Conservation (phyloP, 30 jellyfish, hydroid and myxozoan species). For the Aurelia aurita complex sp. Pacific region DNA sequence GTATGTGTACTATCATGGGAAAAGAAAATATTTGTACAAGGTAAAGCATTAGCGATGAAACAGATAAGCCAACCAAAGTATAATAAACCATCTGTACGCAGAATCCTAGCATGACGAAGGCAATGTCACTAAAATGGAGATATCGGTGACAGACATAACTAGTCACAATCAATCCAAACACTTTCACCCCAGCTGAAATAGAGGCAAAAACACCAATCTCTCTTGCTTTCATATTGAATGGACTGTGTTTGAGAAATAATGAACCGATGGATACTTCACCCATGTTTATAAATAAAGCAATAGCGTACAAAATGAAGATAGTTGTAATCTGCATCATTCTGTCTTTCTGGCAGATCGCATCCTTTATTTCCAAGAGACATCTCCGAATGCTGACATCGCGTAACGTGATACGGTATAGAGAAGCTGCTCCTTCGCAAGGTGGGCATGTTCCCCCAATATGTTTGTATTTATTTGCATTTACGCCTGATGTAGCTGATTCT, state of each 20-base stretch:
- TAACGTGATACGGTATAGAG: too few species aligned
- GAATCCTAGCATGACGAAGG: constrained; percentile 19
- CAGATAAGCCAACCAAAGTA: constrained; percentile 20
- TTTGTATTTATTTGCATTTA: too few species aligned
- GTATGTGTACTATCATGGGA: constrained; percentile 17
- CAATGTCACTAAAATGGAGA: constrained; percentile 19
- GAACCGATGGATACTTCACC: constrained; percentile 35
- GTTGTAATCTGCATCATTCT: constrained; percentile 6
- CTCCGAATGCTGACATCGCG: too few species aligned
- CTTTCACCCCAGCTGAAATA: neutral
- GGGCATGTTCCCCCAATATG: too few species aligned
- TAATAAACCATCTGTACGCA: constrained; percentile 1
- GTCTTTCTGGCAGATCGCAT: neutral
- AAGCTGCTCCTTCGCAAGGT: too few species aligned
- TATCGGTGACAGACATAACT: constrained; percentile 6
- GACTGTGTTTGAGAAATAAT: constrained; percentile 28
- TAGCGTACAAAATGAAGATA: neutral
- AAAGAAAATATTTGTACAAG: neutral
- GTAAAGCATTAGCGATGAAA: constrained; percentile 27
- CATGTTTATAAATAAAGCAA: neutral
- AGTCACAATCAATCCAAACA: constrained; percentile 10
- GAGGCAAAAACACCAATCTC: constrained; percentile 28
- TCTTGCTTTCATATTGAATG: constrained; percentile 20
- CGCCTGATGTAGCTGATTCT: too few species aligned
- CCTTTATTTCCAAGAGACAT: too few species aligned